Conservation (phyloP, 2,888 invertebrate genomes). For the Argyresthia goedartella region DNA sequence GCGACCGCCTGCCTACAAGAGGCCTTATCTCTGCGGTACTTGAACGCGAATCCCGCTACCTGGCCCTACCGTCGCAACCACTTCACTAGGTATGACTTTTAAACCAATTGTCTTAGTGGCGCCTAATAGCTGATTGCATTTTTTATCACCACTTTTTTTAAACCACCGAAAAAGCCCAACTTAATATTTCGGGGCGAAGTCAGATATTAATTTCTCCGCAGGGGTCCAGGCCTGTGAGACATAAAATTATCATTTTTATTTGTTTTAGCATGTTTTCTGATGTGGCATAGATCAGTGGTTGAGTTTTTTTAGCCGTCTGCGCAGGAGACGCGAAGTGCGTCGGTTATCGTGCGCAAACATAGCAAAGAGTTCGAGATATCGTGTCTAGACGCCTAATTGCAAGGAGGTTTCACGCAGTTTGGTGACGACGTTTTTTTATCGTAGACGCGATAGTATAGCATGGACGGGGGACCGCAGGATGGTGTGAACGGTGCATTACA, state of each 20-base stretch:
- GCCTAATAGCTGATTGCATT: not conserved
- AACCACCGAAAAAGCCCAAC: too few relatives aligned
- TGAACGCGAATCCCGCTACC: conserved; percentile 44
- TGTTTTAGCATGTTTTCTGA: too few relatives aligned
- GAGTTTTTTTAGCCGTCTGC: too few relatives aligned
- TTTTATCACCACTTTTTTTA: too few relatives aligned
- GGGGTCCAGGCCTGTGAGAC: too few relatives aligned
- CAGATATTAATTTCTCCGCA: too few relatives aligned
- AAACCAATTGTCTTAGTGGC: conserved; percentile 1
- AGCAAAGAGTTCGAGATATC: conserved; percentile 24
- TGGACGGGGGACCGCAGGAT: not conserved
- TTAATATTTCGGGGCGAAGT: too few relatives aligned
- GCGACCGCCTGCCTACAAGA: conserved; percentile 9
- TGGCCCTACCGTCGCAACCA: conserved; percentile 25
- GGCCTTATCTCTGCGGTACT: conserved; percentile 36
- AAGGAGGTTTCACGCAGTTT: conserved; percentile 3
- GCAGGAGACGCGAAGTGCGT: not conserved
- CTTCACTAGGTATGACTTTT: conserved; percentile 23
- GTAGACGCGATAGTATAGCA: conserved; percentile 4
- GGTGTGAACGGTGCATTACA: not conserved
- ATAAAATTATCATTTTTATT: too few relatives aligned
- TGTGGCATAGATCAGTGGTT: too few relatives aligned
- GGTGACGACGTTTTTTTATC: conserved; percentile 10
- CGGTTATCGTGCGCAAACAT: conserved; percentile 17
- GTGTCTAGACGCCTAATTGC: conserved; percentile 35